Percentiles rank a stretch among this genome's conserved stretches.
Conservation (phyloP, 2,888 invertebrate genomes). For the Drosophila hawaiiensis region DNA sequence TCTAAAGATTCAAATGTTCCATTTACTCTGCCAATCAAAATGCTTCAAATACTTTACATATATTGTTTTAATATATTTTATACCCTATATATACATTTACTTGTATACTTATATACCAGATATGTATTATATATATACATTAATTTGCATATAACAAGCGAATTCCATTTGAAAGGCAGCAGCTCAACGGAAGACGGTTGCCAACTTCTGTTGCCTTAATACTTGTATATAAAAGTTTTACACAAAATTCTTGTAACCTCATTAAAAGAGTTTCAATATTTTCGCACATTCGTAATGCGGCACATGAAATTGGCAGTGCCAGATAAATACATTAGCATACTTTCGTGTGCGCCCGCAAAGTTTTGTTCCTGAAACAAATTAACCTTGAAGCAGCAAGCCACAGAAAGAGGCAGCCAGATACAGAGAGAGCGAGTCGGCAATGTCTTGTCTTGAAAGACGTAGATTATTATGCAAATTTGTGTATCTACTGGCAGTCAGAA, state of each 20-base stretch:
- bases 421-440: slow-evolving; percentile 3
- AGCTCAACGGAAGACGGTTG: slow-evolving; percentile 8
- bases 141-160: slow-evolving; percentile 49
- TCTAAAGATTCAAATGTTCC: not conserved
- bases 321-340: slow-evolving; percentile 70
- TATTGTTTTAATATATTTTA: not conserved
- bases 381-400: slow-evolving; percentile 64
- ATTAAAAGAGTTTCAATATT: slow-evolving; percentile 66
- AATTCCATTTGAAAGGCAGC: slow-evolving; percentile 40
- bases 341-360: slow-evolving; percentile 55
- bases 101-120: not conserved
- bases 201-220: slow-evolving; percentile 4
- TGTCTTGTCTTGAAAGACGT: slow-evolving; percentile 29
- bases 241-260: slow-evolving; percentile 63
- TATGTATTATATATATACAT: not conserved
- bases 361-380: slow-evolving; percentile 70
- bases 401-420: too few species aligned
- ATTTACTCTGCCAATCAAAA: not conserved
- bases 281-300: slow-evolving; percentile 37
- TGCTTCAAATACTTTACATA: not conserved
- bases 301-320: slow-evolving; percentile 48
- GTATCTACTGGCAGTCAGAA: slow-evolving; percentile 20
- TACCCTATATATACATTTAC: not conserved
- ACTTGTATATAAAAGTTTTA: slow-evolving; percentile 44
- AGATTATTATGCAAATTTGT: slow-evolving; percentile 75